Conservation (phyloP, 2,888 invertebrate genomes). For the Apamea crenata region DNA sequence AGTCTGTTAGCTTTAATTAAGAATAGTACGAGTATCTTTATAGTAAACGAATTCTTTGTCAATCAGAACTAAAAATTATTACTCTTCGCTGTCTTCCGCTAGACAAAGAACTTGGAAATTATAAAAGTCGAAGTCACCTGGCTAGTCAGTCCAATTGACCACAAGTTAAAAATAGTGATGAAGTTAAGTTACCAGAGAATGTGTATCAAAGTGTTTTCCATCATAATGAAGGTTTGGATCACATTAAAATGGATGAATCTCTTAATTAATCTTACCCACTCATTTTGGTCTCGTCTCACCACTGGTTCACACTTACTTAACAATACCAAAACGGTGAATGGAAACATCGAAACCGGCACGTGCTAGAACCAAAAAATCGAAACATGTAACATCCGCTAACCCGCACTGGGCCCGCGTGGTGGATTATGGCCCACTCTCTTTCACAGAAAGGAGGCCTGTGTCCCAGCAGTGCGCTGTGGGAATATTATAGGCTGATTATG, state of each 20-base stretch:
- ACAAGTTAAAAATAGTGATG: neutral
- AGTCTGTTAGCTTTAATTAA: neutral
- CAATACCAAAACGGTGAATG: too few relatives aligned
- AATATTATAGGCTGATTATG: neutral
- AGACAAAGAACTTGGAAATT: neutral
- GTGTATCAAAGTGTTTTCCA: neutral
- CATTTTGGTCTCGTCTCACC: too few relatives aligned
- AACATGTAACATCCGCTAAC: neutral
- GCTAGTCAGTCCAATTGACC: neutral
- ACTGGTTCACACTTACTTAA: too few relatives aligned
- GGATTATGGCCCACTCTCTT: neutral
- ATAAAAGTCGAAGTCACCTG: neutral
- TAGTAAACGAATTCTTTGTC: neutral
- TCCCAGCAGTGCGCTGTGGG: neutral
- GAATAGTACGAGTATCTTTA: neutral
- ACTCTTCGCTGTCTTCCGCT: neutral
- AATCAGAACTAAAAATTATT: neutral
- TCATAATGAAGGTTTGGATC: neutral
- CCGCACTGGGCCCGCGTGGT: neutral
- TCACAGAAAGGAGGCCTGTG: neutral
- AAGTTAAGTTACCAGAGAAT: neutral
- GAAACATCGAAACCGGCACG: neutral
- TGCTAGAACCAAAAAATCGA: neutral
- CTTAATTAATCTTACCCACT: too few relatives aligned
- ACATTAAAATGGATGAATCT: too few relatives aligned